phyloP scores from a whole-genome alignment of 2,888 invertebrate genomes.

The Xanthia togata region DNA sequence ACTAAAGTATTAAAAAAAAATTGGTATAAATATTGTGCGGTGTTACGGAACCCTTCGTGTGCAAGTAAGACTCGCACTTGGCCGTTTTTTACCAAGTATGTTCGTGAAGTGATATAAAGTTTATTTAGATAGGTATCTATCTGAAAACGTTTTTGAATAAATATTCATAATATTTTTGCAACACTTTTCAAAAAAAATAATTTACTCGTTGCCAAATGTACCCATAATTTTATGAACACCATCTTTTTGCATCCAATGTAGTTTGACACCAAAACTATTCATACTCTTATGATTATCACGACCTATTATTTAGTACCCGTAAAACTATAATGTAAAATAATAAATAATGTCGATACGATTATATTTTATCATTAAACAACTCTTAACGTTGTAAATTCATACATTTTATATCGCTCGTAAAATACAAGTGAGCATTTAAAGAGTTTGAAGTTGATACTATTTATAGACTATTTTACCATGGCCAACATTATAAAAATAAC shows the following conservation, averaged over 20 bases:
- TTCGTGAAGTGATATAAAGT: background rate
- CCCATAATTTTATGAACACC: background rate
- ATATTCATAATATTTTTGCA: background rate
- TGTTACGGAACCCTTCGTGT: too few species aligned
- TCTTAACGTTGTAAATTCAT: slow-evolving; percentile 48
- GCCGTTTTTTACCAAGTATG: too few species aligned
- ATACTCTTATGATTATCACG: slow-evolving; percentile 1
- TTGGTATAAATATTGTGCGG: too few species aligned
- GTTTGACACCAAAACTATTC: slow-evolving; percentile 6
- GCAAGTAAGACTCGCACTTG: too few species aligned
- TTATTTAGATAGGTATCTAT: background rate
- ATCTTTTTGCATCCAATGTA: background rate
- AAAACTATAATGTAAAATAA: slow-evolving; percentile 26
- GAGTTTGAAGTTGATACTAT: slow-evolving; percentile 42
- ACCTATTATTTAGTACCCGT: slow-evolving; percentile 22
- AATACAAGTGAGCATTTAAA: slow-evolving; percentile 52
- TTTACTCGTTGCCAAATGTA: too few species aligned
- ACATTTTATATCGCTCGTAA: slow-evolving; percentile 60
- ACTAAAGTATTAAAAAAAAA: too few species aligned
- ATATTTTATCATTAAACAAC: slow-evolving; percentile 48
- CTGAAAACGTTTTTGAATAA: background rate
- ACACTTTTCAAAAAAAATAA: too few species aligned
- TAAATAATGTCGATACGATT: slow-evolving; percentile 32
- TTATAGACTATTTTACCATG: slow-evolving; percentile 37
- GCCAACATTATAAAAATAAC: slow-evolving; percentile 50